Conservation (phyloP, 2,888 invertebrate species). For the Chrysolina oricalcia region DNA sequence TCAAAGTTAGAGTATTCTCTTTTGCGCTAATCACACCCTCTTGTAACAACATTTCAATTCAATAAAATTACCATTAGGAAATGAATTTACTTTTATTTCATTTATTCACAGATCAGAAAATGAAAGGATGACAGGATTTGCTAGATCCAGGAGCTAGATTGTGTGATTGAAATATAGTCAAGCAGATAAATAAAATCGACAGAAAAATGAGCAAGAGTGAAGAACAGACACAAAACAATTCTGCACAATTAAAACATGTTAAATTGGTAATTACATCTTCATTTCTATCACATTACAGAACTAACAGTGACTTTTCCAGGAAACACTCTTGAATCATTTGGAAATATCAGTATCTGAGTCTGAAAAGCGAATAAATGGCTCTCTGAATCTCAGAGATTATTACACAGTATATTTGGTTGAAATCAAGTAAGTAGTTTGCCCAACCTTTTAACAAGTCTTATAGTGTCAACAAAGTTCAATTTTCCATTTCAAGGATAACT, state of each 20-base stretch:
- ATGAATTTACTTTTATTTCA: not conserved
- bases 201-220: constrained; percentile 32
- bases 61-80: too few species aligned
- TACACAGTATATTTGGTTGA: constrained; percentile 86
- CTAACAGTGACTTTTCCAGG: constrained; percentile 57
- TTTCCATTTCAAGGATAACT: not conserved
- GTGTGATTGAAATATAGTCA: constrained; percentile 10
- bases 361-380: constrained; percentile 84
- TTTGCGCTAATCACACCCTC: too few species aligned
- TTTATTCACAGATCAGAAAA: not conserved
- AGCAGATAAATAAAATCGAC: constrained; percentile 3
- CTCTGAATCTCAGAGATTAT: constrained; percentile 83
- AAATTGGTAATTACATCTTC: constrained; percentile 18
- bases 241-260: constrained; percentile 10
- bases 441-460: constrained; percentile 1
- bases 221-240: constrained; percentile 26
- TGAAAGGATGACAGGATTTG: constrained; percentile 22
- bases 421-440: constrained; percentile 78
- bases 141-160: not conserved
- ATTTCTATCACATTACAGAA: not conserved
- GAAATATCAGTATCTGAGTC: constrained; percentile 85
- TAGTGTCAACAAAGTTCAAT: constrained; percentile 29
- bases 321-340: constrained; percentile 80
- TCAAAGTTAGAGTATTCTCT: not conserved
- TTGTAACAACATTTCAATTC: too few species aligned